Evolutionary conservation across 2,888 invertebrate genomes (phyloP).

Genomic region (Trachelus troglodyta): DNA sequence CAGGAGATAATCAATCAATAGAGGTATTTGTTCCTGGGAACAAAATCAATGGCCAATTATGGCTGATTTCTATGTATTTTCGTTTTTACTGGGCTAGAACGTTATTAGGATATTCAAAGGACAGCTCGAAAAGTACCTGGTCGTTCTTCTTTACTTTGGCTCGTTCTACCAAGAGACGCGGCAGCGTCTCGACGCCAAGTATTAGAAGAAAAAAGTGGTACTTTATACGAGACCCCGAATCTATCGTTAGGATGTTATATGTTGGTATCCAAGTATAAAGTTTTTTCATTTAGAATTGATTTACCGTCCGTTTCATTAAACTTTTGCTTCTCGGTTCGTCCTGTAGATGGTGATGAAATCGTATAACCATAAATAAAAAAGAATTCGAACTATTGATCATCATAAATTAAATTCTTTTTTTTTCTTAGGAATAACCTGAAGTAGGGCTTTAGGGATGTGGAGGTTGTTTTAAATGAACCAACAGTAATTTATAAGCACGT

Average conservation of each 20-base stretch:
- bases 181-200: no score
- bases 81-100: no score
- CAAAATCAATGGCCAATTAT: background rate
- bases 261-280: background rate
- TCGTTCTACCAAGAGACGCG: background rate
- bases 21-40: background rate
- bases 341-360: background rate
- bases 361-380: no score
- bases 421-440: background rate
- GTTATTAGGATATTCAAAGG: no score
- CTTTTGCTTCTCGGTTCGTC: background rate
- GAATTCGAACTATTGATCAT: background rate
- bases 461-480: background rate
- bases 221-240: background rate
- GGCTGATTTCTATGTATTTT: background rate
- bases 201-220: background rate
- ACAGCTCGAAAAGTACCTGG: background rate
- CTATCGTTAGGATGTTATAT: background rate
- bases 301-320: background rate
- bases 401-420: background rate
- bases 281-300: background rate
- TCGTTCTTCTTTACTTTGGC: background rate
- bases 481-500: constrained; percentile 46
- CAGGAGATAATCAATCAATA: background rate
- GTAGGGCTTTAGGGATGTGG: background rate